A percentile compares a stretch with the other conserved stretches of the same genome.
These are phyloP conservation scores for Trissolcus japonicus DNA, from an alignment of 2,888 invertebrate species.

Conservation along the genomic window DNA sequence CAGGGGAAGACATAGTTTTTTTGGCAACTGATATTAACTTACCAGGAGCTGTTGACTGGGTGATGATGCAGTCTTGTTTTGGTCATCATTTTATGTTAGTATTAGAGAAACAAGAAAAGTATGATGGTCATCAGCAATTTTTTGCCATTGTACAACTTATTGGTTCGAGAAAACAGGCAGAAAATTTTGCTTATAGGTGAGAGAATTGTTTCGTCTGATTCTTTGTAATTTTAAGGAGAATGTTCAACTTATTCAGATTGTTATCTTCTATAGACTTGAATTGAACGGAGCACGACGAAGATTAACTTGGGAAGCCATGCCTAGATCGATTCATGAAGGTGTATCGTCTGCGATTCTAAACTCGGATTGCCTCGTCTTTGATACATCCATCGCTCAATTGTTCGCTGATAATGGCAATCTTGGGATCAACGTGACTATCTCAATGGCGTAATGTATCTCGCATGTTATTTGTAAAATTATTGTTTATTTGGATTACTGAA, in stretches of 20 bases:
- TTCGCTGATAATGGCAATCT: slow-evolving; percentile 99
- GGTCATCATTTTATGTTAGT: slow-evolving; percentile 99
- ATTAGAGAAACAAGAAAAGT: slow-evolving; percentile 98
- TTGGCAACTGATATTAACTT: slow-evolving; percentile 99
- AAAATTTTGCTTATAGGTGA: slow-evolving; percentile 96
- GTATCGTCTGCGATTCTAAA: slow-evolving; percentile 98
- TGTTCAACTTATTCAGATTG: not conserved
- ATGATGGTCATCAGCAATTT: slow-evolving; percentile 96
- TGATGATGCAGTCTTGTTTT: slow-evolving; percentile 99
- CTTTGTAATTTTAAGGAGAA: not conserved
- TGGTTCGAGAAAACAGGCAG: slow-evolving; percentile 98
- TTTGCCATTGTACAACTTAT: slow-evolving; percentile 99
- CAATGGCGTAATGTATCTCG: slow-evolving; percentile 83
- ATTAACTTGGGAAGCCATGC: slow-evolving; percentile 99
- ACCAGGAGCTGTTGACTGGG: slow-evolving; percentile 99
- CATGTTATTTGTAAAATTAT: not conserved
- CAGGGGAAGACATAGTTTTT: slow-evolving; percentile 98
- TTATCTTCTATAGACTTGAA: slow-evolving; percentile 84
- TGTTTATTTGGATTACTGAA: slow-evolving; percentile 2
- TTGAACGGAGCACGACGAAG: slow-evolving; percentile 95
- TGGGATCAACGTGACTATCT: slow-evolving; percentile 99
- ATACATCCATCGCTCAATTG: slow-evolving; percentile 97
- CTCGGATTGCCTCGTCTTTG: slow-evolving; percentile 99
- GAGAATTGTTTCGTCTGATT: not conserved
- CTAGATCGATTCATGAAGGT: slow-evolving; percentile 98